These are phyloP conservation scores for Tachycineta bicolor DNA, from an alignment of 2,113 vertebrate genomes.

Conservation along the genomic window DNA sequence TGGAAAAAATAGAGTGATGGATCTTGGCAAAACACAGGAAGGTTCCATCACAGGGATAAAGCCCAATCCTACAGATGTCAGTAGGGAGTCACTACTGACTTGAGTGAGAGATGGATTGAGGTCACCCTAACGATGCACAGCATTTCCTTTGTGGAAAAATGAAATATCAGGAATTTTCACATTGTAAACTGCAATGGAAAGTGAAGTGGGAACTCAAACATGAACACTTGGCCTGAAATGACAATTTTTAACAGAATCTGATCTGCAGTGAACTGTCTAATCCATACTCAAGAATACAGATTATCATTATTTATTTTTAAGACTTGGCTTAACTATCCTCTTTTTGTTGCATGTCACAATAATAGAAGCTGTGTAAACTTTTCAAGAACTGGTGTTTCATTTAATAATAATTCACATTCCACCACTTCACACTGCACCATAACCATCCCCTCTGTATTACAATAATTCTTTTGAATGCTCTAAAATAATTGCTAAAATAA, in stretches of 20 bases:
- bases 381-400: background rate
- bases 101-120: background rate
- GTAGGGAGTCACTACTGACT: background rate
- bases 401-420: background rate
- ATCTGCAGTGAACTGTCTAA: background rate
- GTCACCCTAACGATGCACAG: background rate
- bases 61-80: background rate
- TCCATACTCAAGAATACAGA: background rate
- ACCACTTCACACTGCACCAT: background rate
- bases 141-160: background rate
- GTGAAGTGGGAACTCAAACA: background rate
- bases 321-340: background rate
- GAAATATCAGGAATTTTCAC: background rate
- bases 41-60: background rate
- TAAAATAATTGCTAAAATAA: background rate
- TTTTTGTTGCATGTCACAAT: background rate
- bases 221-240: background rate
- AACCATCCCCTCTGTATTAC: background rate
- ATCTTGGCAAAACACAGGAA: background rate
- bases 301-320: background rate
- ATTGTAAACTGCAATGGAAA: background rate
- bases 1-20: background rate
- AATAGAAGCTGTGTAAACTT: background rate
- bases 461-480: background rate
- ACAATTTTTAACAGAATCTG: background rate